Conservation (phyloP, 2,113 vertebrate species). For the Leucosticte australis region DNA sequence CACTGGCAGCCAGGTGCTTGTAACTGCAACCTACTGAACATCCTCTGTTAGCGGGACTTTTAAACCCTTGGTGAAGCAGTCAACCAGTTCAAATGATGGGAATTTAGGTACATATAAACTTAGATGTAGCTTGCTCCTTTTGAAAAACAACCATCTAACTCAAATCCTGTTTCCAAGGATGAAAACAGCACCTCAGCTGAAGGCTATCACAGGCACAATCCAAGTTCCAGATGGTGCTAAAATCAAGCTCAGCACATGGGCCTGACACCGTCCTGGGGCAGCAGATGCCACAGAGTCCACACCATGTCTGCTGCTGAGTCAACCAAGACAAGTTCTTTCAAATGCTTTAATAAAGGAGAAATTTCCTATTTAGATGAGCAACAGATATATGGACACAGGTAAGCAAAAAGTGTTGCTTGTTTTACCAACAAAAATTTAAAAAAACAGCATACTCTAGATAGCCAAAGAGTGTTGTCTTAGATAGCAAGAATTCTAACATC, state of each 20-base stretch:
- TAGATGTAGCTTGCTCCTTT: not conserved
- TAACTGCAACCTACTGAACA: not conserved
- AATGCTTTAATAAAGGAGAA: not conserved
- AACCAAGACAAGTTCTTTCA: not conserved
- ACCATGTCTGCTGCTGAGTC: accelerated
- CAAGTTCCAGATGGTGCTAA: not conserved
- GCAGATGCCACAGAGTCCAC: accelerated
- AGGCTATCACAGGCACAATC: not conserved
- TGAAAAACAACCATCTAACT: not conserved
- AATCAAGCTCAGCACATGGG: not conserved
- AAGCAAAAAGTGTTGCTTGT: not conserved
- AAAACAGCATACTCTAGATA: not conserved
- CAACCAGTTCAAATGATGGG: not conserved
- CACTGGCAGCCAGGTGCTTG: not conserved
- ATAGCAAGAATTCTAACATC: too few species aligned
- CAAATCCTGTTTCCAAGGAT: not conserved
- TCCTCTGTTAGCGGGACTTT: accelerated
- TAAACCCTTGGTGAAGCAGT: not conserved
- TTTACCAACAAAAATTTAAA: not conserved
- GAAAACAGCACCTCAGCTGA: not conserved
- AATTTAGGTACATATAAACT: not conserved
- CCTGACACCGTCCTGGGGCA: not conserved
- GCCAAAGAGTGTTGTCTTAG: not conserved
- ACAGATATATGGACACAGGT: not conserved
- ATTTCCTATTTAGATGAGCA: not conserved